phyloP scores from a whole-genome alignment of 2,888 invertebrate genomes.

The Bursaphelenchus okinawaensis region DNA sequence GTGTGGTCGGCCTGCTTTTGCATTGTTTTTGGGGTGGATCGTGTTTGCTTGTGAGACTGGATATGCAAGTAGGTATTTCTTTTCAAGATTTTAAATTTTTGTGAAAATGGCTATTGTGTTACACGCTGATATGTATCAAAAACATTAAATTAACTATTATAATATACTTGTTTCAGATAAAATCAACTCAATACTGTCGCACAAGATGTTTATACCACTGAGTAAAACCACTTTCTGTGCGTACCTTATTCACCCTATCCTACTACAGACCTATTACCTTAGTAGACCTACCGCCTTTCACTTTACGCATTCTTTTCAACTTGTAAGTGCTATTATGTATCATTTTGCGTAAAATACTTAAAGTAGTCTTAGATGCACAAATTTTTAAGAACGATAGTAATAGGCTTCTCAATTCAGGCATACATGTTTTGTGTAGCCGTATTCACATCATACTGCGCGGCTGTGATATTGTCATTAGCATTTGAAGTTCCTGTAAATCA shows the following conservation, averaged over 20 bases:
- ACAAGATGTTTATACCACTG: constrained; percentile 77
- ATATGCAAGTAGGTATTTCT: constrained; percentile 2
- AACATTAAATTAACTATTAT: not conserved
- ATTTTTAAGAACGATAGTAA: not conserved
- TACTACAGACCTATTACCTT: constrained; percentile 54
- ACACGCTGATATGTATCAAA: too few species aligned
- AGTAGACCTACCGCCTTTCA: constrained; percentile 55
- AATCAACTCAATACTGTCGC: constrained; percentile 75
- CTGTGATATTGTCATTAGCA: constrained; percentile 43
- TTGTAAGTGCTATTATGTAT: constrained; percentile 35
- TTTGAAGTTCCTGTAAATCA: constrained; percentile 52
- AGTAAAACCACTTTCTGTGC: constrained; percentile 88
- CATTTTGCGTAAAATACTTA: not conserved
- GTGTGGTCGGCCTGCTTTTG: constrained; percentile 57
- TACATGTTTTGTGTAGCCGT: constrained; percentile 49
- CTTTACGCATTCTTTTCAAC: constrained; percentile 53
- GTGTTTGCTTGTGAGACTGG: constrained; percentile 60
- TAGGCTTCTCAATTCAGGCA: constrained; percentile 33
- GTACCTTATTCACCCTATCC: constrained; percentile 66
- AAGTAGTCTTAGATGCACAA: too few species aligned
- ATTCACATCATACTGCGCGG: constrained; percentile 43
- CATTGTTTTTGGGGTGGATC: constrained; percentile 60
- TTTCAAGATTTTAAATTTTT: not conserved
- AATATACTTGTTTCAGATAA: constrained; percentile 33
- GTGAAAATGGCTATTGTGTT: not conserved